Base-by-base conservation (phyloP, 2,113 vertebrate genomes). In the Cygnus atratus region DNA sequence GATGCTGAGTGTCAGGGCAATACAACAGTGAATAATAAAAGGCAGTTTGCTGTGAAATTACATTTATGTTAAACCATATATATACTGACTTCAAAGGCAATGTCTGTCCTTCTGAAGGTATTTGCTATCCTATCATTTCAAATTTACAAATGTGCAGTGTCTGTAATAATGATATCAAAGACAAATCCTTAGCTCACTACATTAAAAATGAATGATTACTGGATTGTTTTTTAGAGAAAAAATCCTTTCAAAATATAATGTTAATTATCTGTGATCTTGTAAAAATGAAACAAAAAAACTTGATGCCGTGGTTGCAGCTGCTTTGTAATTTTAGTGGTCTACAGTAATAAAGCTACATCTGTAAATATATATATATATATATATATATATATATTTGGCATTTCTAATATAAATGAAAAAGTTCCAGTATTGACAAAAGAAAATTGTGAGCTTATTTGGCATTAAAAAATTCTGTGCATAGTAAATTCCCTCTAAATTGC, bases 31-130 rank as follows among this genome's bases (percentile, higher is more conserved):
- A 97, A 87, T 62, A 91, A 93, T 92, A 95, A 91, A 96, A 97
- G 68, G 76, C 91, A 90, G 80, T 96, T 96, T 95, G 88, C 88
- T 95, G 94, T 96, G 82, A 96, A 95, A 96, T 94, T 96, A 90
- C 81, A 54, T 95, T 94, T 92, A 72, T 94, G 91, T 95, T 93
- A 90, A 95, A 87, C 66, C 77, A 70, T 67, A 93, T 90, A 92
- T 86, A 74, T 5, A 71, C 75, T 61, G 63, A 92, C 93, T 95
- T 94, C 91, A 97, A 96, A 96, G 95, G 63, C 91, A 68, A 9
- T 15, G 73, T 63, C 81, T 96, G 91, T 94, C 94, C 84, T 95
- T 97, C 84, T 95, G 87, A 96, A 96, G 82, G 65, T 90, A 33
- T 84, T 89, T 84, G 55, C 84, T 90, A 41, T 90, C 78, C 78